Evolutionary conservation across 2,888 invertebrate species (phyloP).

Genomic region (Eucera pruinosa): DNA sequence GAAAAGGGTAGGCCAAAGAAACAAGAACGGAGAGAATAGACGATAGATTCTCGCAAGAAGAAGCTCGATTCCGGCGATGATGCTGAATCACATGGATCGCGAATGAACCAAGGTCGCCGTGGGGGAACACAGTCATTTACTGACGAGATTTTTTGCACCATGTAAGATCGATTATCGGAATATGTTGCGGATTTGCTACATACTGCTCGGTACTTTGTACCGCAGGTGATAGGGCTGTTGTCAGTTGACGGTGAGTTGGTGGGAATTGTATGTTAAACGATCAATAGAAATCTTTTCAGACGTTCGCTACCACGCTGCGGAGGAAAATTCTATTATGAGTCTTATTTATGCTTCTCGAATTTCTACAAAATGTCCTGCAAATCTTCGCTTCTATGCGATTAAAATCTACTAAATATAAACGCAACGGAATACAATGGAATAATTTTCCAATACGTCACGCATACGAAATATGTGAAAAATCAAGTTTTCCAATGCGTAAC

Average conservation of each 20-base stretch:
- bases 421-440: too few species aligned
- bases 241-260: too few species aligned
- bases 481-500: too few species aligned
- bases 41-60: conserved; percentile 43
- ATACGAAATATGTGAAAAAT: too few species aligned
- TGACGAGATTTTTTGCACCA: background rate
- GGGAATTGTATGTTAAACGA: background rate
- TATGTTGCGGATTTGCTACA: background rate
- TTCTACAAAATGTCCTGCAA: too few species aligned
- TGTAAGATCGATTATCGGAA: background rate
- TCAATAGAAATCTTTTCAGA: background rate
- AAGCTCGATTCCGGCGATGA: conserved; percentile 47
- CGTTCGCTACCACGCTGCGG: too few species aligned
- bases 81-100: conserved; percentile 73
- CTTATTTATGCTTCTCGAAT: too few species aligned
- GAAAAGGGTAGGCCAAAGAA: conserved; percentile 21
- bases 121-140: conserved; percentile 48
- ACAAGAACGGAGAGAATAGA: conserved; percentile 25
- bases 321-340: too few species aligned
- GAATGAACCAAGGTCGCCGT: conserved; percentile 67
- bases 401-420: too few species aligned
- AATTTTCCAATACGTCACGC: too few species aligned
- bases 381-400: too few species aligned
- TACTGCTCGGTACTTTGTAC: background rate
- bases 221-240: too few species aligned